Evolutionary conservation across 2,113 vertebrate genomes (phyloP), one percentile per base, ranked within the genome.

Genomic region (Eulacestoma nigropectus): DNA sequence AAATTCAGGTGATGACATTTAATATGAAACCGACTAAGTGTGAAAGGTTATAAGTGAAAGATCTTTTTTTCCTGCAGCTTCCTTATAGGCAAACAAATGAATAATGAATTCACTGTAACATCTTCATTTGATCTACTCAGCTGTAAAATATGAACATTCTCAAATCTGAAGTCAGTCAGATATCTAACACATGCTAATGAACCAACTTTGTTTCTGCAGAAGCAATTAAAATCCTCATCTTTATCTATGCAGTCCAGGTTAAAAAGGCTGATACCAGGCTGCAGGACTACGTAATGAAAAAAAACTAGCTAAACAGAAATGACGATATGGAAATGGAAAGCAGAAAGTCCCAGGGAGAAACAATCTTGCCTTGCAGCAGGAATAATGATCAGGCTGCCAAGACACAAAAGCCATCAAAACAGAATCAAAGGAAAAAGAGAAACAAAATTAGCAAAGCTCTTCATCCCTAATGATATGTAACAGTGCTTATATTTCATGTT

Each of bases 361-460:
- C 37, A 67, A 79, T 97, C 96, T 97, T 98, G 98, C 97, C 98
- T 98, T 98, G 86, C 96, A 98, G 98, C 98, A 98, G 96, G 97
- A 98, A 98, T 97, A 98, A 98, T 97, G 98, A 96, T 96, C 53
- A 97, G 97, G 96, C 97, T 98, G 97, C 98, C 98, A 97, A 96
- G 93, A 98, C 97, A 97, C 53, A 46, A 76, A 83, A 95, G 96
- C 32, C 90, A 75, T 94, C 82, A 96, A 98, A 97, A 98, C 95
- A 97, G 25, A 84, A 74, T 89, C 74, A 95, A 84, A 97, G 57
- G 46, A 72, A 82, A 83, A 93, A 91, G 50, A 91, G 72, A 88
- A 95, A 81, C 30, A 91, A 84, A 95, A 90, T 70, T 88, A 87
- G 59, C 3, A 6, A 96, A 84, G 60, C 78, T 44, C 87, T 84